A percentile compares a stretch with the other conserved stretches of the same genome.
These are phyloP conservation scores for Leptopilina syphax DNA, from an alignment of 2,888 invertebrate species.

Conservation along the genomic window DNA sequence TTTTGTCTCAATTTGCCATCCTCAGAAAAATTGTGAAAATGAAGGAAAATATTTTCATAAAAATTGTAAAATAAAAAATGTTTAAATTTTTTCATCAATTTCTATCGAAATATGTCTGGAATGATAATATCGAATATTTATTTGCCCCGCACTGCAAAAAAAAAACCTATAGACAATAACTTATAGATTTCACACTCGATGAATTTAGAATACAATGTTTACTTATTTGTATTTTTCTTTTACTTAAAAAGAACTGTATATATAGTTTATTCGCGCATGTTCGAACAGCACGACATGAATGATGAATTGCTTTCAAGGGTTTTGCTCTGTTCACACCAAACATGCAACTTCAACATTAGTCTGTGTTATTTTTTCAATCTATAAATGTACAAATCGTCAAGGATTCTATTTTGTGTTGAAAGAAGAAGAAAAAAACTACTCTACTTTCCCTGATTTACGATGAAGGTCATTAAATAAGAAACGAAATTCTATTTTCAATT, in stretches of 20 bases:
- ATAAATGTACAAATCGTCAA: background rate
- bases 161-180: background rate
- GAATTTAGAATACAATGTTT: background rate
- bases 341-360: slow-evolving; percentile 24
- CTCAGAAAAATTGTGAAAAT: too few relatives aligned
- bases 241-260: background rate
- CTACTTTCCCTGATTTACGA: too few relatives aligned
- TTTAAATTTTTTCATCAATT: too few relatives aligned
- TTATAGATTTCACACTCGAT: slow-evolving; percentile 3
- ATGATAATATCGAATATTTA: too few relatives aligned
- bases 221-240: background rate
- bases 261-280: background rate
- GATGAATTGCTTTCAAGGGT: slow-evolving; percentile 3
- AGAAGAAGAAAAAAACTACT: background rate
- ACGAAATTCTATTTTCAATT: too few relatives aligned
- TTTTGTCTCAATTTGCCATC: too few relatives aligned
- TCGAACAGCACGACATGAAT: slow-evolving; percentile 3
- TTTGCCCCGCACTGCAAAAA: too few relatives aligned
- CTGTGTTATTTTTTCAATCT: background rate
- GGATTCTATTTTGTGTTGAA: background rate
- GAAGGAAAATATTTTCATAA: too few relatives aligned
- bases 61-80: too few relatives aligned
- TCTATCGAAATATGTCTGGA: too few relatives aligned
- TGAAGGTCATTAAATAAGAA: too few relatives aligned
- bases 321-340: background rate